Conservation (phyloP, 2,113 vertebrate species). For the Cryptomyrus ogoouensis region DNA sequence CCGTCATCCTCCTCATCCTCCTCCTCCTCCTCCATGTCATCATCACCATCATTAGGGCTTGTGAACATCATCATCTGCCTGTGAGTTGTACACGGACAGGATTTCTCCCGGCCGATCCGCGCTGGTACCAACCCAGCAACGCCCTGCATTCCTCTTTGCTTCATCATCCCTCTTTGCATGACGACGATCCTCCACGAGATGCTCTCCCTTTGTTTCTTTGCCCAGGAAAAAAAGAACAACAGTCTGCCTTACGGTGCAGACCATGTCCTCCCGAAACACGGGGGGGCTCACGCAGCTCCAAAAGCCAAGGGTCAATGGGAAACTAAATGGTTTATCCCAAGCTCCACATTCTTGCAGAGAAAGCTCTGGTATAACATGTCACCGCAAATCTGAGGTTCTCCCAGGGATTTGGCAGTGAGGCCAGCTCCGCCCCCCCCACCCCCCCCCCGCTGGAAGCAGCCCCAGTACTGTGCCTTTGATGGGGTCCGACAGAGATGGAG, state of each 20-base stretch:
- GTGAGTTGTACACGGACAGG: background rate
- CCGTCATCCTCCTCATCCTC: background rate
- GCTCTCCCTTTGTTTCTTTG: background rate
- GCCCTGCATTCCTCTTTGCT: background rate
- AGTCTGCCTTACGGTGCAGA: background rate
- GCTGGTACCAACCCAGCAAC: background rate
- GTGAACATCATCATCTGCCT: background rate
- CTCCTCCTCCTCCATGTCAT: no score
- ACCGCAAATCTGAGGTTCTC: background rate
- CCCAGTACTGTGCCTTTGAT: background rate
- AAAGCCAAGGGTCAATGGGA: background rate
- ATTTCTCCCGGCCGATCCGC: background rate
- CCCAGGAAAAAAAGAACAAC: background rate
- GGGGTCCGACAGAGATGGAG: background rate
- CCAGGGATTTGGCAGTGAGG: background rate
- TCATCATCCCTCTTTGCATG: background rate
- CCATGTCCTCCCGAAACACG: background rate
- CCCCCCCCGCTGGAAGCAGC: background rate
- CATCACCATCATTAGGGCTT: background rate
- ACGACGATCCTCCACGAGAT: background rate
- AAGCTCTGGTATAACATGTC: background rate
- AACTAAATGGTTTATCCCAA: background rate
- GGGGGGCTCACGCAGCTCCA: background rate
- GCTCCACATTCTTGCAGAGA: background rate
- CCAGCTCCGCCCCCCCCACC: background rate